These are phyloP conservation scores for Botrylloides violaceus DNA, from an alignment of 23 tunicate species.

Conservation along the genomic window DNA sequence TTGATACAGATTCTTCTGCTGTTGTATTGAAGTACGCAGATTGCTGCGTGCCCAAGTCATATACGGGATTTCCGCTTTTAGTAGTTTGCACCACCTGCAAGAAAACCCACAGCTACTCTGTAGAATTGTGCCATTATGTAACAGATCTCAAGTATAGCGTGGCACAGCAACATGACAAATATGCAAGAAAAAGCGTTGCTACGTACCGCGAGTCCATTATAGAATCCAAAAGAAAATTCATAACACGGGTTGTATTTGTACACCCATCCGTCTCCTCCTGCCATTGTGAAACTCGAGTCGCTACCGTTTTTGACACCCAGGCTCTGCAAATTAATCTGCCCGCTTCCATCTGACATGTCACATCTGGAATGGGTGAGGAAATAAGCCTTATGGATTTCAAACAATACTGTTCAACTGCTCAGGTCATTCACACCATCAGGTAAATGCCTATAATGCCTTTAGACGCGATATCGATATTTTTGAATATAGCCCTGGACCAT, in stretches of 20 bases:
- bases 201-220: constrained; percentile 62
- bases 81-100: constrained; percentile 17
- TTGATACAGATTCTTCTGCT: constrained; percentile 9
- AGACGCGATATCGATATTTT: no score
- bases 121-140: no score
- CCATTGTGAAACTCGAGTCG: constrained; percentile 19
- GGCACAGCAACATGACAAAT: no score
- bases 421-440: no score
- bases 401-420: no score
- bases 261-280: constrained; percentile 20
- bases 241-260: constrained; percentile 79
- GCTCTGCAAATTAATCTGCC: constrained; percentile 41
- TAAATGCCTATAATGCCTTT: no score
- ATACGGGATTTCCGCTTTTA: neutral
- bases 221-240: constrained; percentile 27
- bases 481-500: no score
- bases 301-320: constrained; percentile 17
- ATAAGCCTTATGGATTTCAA: no score
- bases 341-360: constrained; percentile 60
- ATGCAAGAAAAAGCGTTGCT: no score
- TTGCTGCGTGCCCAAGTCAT: constrained; percentile 22
- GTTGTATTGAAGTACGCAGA: constrained; percentile 17
- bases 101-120: no score
- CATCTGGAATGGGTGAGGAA: constrained; percentile 69
- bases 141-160: no score